Conservation (phyloP, 2,888 invertebrate species). For the Folsomia manolachei region DNA sequence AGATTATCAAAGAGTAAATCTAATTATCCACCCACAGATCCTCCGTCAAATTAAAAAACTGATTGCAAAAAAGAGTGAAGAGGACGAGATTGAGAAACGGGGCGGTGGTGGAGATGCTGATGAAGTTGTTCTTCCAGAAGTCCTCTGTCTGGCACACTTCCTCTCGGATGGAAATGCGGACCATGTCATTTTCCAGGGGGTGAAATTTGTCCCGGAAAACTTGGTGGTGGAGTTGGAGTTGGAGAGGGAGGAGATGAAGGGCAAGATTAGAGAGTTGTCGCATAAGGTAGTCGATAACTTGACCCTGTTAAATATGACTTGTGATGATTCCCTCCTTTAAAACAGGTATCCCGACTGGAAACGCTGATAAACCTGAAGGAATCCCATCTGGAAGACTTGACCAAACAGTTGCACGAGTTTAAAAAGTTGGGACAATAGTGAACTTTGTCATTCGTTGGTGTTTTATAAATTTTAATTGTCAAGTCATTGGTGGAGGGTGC, state of each 20-base stretch:
- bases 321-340: neutral
- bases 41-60: constrained; percentile 22
- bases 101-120: constrained; percentile 7
- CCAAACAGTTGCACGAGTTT: constrained; percentile 34
- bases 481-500: no score
- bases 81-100: constrained; percentile 14
- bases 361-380: constrained; percentile 40
- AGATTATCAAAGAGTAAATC: no score
- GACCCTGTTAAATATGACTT: neutral
- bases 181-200: constrained; percentile 35
- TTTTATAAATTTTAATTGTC: neutral
- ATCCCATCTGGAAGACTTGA: constrained; percentile 33
- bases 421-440: neutral
- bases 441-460: no score
- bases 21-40: no score
- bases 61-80: constrained; percentile 25
- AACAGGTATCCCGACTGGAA: constrained; percentile 34
- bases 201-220: constrained; percentile 25
- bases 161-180: constrained; percentile 31
- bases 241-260: constrained; percentile 23
- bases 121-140: constrained; percentile 12
- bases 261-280: constrained; percentile 35
- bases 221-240: constrained; percentile 26
- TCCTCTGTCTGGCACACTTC: constrained; percentile 22
- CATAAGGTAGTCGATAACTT: constrained; percentile 37